Conservation (phyloP, 1,140 invertebrate species). For the Aphidius ervi region DNA sequence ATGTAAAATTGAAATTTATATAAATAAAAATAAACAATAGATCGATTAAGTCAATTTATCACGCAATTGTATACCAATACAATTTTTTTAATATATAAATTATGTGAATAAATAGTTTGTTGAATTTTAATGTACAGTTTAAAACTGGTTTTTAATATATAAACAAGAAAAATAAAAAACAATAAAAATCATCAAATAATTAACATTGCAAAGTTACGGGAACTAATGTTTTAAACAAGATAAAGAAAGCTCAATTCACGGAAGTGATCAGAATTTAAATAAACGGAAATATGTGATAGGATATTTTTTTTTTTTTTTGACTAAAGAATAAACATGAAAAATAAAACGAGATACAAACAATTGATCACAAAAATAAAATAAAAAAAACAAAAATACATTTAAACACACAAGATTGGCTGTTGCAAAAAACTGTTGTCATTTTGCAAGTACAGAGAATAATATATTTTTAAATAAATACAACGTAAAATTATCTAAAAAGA, state of each 20-base stretch:
- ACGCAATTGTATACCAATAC: slow-evolving; percentile 4
- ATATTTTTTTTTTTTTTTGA: slow-evolving; percentile 9
- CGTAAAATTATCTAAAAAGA: not conserved
- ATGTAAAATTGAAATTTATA: too few species aligned
- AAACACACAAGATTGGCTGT: not conserved
- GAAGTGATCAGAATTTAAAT: slow-evolving; percentile 7
- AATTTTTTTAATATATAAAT: not conserved
- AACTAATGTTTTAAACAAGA: slow-evolving; percentile 8
- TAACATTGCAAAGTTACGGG: slow-evolving; percentile 12
- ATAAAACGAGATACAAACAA: not conserved
- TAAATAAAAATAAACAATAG: not conserved
- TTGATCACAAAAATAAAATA: not conserved
- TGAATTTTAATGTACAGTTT: too few species aligned
- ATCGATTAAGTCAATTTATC: slow-evolving; percentile 9
- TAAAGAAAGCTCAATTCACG: slow-evolving; percentile 7
- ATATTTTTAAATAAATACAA: slow-evolving; percentile 1
- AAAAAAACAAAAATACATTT: not conserved
- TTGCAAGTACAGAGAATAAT: not conserved
- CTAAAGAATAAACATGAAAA: not conserved
- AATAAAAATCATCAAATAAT: slow-evolving; percentile 13
- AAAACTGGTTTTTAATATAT: not conserved
- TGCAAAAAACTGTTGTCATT: not conserved
- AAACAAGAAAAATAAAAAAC: not conserved
- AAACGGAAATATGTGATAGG: not conserved
- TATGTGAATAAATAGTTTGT: too few species aligned